phyloP scores from a whole-genome alignment of 2,113 vertebrate genomes.

The Atractosteus spatula region DNA sequence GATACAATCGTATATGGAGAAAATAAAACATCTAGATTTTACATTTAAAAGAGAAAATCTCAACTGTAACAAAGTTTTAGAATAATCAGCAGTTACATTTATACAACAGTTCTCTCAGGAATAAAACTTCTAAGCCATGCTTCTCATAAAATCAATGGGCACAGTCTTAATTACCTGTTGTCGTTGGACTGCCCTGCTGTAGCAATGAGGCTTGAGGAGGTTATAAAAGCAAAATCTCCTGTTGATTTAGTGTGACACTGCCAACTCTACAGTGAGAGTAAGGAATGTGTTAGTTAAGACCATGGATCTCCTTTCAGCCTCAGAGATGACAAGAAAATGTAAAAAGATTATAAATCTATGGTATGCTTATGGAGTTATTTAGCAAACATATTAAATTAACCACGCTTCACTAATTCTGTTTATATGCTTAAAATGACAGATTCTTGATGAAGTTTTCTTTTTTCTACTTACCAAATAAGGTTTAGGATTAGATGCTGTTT shows the following conservation, averaged over 20 bases:
- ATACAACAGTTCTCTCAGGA: too few species aligned
- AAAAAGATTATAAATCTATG: neutral
- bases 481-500: conserved; percentile 90
- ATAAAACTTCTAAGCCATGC: too few species aligned
- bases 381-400: conserved; percentile 1
- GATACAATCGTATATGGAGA: too few species aligned
- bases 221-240: conserved; percentile 94
- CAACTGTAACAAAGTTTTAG: too few species aligned
- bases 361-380: neutral
- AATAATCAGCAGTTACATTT: too few species aligned
- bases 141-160: too few species aligned
- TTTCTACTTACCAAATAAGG: conserved; percentile 85
- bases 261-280: conserved; percentile 75
- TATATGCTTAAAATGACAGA: neutral
- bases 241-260: conserved; percentile 94
- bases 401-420: neutral
- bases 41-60: too few species aligned
- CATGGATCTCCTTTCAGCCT: neutral
- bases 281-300: neutral
- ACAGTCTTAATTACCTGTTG: conserved; percentile 74
- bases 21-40: too few species aligned
- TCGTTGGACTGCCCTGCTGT: conserved; percentile 95
- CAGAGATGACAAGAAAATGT: neutral
- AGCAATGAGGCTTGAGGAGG: conserved; percentile 93
- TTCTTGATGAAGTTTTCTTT: neutral